Conservation (phyloP, 2,113 vertebrate species). For the Ceyx cyanopectus region DNA sequence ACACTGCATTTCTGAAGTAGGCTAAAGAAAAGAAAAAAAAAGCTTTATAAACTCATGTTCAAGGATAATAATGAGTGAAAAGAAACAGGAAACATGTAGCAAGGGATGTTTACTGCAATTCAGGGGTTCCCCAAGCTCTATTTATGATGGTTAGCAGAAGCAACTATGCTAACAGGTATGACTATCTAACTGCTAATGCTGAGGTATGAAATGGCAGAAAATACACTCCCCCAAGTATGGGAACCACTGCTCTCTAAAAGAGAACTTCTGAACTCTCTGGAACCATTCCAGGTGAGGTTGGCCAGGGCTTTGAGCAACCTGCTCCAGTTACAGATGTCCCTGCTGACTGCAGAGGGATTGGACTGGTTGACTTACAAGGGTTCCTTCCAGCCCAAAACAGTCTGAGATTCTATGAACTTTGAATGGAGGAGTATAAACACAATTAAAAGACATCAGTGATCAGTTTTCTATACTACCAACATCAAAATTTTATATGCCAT, state of each 20-base stretch:
- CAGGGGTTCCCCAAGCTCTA: neutral
- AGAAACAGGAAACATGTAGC: neutral
- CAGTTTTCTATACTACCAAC: neutral
- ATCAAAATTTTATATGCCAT: neutral
- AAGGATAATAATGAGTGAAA: neutral
- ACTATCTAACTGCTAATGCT: neutral
- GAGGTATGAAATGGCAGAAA: neutral
- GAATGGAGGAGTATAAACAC: neutral
- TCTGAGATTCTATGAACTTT: neutral
- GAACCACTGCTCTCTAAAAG: neutral
- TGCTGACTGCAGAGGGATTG: neutral
- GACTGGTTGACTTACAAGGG: neutral
- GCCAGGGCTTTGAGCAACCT: neutral
- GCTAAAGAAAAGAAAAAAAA: neutral
- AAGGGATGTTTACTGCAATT: neutral
- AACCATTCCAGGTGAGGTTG: neutral
- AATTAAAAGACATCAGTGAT: neutral
- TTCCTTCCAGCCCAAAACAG: neutral
- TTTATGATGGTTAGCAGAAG: neutral
- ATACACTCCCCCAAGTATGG: neutral
- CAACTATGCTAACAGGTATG: neutral
- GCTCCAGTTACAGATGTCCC: neutral
- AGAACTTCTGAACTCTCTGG: neutral
- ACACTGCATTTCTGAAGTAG: neutral
- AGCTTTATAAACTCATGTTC: neutral